phyloP scores from a whole-genome alignment of 1,140 invertebrate genomes.

The Pteromalus puparum region DNA sequence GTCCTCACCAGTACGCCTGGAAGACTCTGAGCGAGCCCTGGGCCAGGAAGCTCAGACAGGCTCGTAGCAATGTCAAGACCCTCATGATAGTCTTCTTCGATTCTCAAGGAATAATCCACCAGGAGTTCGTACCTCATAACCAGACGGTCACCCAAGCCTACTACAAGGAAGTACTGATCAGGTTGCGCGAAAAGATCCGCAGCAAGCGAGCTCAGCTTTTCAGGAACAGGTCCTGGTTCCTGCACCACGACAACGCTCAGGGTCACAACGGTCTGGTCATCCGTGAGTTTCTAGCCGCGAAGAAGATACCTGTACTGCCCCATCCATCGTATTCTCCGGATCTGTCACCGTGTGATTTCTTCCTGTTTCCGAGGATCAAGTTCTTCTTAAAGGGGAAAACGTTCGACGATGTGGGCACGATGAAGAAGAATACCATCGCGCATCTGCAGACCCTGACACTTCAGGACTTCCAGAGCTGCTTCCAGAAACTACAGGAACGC shows the following conservation, averaged over 20 bases:
- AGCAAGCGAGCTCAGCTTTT: constrained; percentile 36
- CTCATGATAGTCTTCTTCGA: constrained; percentile 62
- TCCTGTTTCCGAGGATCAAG: constrained; percentile 65
- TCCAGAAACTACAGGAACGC: constrained; percentile 36
- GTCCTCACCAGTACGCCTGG: constrained; percentile 3
- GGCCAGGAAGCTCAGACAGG: background rate
- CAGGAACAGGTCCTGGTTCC: constrained; percentile 52
- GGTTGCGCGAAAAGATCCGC: constrained; percentile 51
- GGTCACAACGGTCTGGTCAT: constrained; percentile 54
- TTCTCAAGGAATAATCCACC: constrained; percentile 58
- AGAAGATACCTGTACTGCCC: constrained; percentile 57
- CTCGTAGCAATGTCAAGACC: constrained; percentile 45
- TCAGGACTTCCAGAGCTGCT: constrained; percentile 40
- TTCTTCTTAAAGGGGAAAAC: constrained; percentile 56
- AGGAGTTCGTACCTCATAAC: constrained; percentile 61
- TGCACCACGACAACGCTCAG: constrained; percentile 61
- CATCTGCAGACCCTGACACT: constrained; percentile 10
- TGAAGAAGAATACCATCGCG: constrained; percentile 3
- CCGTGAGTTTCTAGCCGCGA: constrained; percentile 58
- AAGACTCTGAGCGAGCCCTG: constrained; percentile 31
- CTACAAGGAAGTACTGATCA: constrained; percentile 59
- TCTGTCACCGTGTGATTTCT: constrained; percentile 67
- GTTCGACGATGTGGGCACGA: constrained; percentile 48
- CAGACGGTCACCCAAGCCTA: constrained; percentile 61
- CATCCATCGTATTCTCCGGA: constrained; percentile 66